Evolutionary conservation across 2,888 invertebrate genomes (phyloP), one percentile per base, ranked within the genome.

Genomic region (Malacosoma neustria): DNA sequence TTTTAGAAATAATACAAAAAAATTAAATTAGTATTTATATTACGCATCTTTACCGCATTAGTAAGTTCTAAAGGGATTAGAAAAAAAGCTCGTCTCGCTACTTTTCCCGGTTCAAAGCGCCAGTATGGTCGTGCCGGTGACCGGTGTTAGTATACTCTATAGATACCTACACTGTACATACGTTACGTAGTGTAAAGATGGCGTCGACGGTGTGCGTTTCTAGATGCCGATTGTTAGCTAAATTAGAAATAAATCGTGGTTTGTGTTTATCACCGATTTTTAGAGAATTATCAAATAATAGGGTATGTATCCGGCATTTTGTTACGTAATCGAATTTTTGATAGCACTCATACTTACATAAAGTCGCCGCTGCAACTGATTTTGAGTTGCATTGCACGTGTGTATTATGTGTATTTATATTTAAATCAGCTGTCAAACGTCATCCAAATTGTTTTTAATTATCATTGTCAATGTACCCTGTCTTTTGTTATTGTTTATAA

Each of bases 161-260:
- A 51, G 43, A 45, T 51, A 56, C 48, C 35, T 49, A 54, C 40
- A 35, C 34, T 38, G n/a, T n/a, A n/a, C 51, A 43, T 57, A 55
- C 49, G 49, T 22, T 52, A 60, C 49, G 79, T 82, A 80, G 80
- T 82, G 75, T 74, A 80, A 87, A 88, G 76, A 88, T 88, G 88
- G 88, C 88, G 88, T 86, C 88, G 72, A 84, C 86, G 69, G 87
- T 88, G 72, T 87, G 88, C 77, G 86, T 87, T 72, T 87, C 87
- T 72, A 77, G 80, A 69, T 86, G 88, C 77, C 88, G 88, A 77
- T 74, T 88, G 68, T 75, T 89, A 66, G 74, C 87, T 61, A 87
- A 88, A 84, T 80, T 88, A 76, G 87, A 88, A 77, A 79, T 88
- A 77, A 86, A 86, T 77, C 87, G 88, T 76, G 84, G 72, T 66